These are phyloP conservation scores for Halotydeus destructor DNA, from an alignment of 1,140 invertebrate genomes.

Conservation along the genomic window DNA sequence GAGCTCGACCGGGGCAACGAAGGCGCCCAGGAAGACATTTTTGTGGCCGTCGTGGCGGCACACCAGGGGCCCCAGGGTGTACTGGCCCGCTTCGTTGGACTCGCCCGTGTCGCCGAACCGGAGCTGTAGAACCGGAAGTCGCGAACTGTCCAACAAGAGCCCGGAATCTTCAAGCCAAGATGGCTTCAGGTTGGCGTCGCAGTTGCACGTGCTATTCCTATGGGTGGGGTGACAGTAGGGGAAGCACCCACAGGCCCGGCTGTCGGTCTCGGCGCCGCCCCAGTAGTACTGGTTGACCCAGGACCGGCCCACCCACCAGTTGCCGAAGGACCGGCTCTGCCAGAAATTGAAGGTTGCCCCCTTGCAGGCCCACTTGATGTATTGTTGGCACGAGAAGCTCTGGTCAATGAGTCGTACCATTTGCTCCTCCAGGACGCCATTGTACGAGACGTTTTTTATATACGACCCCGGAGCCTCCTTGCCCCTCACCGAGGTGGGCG, in stretches of 20 bases:
- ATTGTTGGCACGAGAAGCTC: slow-evolving; percentile 19
- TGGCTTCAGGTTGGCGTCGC: slow-evolving; percentile 18
- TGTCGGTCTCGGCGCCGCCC: slow-evolving; percentile 19
- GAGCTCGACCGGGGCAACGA: slow-evolving; percentile 13
- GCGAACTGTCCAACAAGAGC: slow-evolving; percentile 14
- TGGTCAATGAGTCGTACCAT: slow-evolving; percentile 16
- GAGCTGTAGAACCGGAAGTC: slow-evolving; percentile 19
- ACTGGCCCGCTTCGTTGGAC: slow-evolving; percentile 17
- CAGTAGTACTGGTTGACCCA: slow-evolving; percentile 19
- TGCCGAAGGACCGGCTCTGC: slow-evolving; percentile 15
- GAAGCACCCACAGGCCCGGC: slow-evolving; percentile 18
- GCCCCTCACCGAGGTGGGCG: slow-evolving; percentile 11
- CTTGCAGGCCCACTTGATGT: slow-evolving; percentile 18
- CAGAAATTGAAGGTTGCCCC: slow-evolving; percentile 19
- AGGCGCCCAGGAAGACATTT: slow-evolving; percentile 12
- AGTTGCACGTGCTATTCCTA: slow-evolving; percentile 19
- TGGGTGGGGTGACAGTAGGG: slow-evolving; percentile 17
- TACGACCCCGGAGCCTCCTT: slow-evolving; percentile 17
- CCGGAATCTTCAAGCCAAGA: slow-evolving; percentile 18
- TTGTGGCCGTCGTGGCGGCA: slow-evolving; percentile 15
- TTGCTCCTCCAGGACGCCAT: slow-evolving; percentile 2
- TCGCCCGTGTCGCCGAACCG: slow-evolving; percentile 19
- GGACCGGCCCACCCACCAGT: slow-evolving; percentile 19
- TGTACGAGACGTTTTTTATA: slow-evolving; percentile 15
- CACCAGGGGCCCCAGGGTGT: slow-evolving; percentile 17